These are phyloP conservation scores for Dipodomys spectabilis DNA, from an alignment of 2,113 vertebrate species.

Conservation along the genomic window DNA sequence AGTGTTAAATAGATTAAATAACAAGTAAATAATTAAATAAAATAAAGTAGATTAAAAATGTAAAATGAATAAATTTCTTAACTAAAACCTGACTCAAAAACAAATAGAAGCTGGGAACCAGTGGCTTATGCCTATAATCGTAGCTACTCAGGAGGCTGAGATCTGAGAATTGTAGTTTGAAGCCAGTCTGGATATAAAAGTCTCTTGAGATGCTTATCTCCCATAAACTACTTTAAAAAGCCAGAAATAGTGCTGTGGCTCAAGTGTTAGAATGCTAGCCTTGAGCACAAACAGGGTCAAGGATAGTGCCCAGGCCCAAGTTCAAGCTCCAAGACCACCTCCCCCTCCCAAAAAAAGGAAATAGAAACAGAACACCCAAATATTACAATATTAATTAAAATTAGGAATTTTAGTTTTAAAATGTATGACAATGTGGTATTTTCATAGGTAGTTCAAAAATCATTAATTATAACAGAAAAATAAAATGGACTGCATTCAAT, in stretches of 20 bases:
- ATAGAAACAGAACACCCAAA: not conserved
- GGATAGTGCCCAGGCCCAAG: too few relatives aligned
- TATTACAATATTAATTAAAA: not conserved
- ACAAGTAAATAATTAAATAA: too few relatives aligned
- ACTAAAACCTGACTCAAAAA: not conserved
- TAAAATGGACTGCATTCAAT: not conserved
- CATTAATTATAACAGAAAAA: conserved; percentile 5
- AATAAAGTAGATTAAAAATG: not conserved
- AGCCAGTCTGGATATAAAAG: too few relatives aligned
- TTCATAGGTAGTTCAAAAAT: not conserved
- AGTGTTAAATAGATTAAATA: not conserved
- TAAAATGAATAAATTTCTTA: not conserved
- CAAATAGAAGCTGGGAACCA: not conserved
- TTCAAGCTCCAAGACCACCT: too few relatives aligned
- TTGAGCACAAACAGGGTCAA: too few relatives aligned
- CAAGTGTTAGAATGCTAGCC: too few relatives aligned
- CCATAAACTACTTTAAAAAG: too few relatives aligned
- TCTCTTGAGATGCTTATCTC: too few relatives aligned
- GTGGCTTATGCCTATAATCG: too few relatives aligned
- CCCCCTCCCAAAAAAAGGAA: not conserved
- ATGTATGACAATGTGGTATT: conserved; percentile 1
- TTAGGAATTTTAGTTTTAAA: not conserved
- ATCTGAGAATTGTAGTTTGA: too few relatives aligned
- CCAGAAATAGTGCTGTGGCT: too few relatives aligned
- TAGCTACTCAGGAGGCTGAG: not conserved